Conservation (phyloP, 2,113 vertebrate species). For the Cnemophilus loriae region DNA sequence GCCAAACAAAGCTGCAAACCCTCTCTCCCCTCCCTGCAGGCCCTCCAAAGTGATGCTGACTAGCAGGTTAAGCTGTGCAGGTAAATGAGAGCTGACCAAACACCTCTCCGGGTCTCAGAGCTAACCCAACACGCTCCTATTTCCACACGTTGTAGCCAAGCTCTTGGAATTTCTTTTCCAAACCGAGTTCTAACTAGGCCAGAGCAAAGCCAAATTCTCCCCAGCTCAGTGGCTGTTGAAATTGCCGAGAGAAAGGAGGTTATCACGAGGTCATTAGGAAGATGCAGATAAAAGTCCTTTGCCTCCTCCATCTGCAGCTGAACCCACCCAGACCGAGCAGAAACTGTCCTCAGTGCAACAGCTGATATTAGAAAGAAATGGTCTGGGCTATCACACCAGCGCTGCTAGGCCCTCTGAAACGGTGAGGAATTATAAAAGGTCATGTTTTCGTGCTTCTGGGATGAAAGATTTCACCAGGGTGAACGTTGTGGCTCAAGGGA, state of each 20-base stretch:
- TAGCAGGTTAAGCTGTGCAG: background rate
- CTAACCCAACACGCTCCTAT: background rate
- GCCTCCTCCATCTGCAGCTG: background rate
- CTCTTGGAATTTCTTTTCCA: background rate
- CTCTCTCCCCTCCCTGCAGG: background rate
- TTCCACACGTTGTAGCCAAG: background rate
- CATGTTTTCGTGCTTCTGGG: background rate
- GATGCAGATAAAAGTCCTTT: background rate
- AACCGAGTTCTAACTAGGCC: background rate
- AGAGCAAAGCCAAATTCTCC: background rate
- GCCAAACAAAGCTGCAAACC: background rate
- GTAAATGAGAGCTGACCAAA: background rate
- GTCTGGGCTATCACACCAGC: background rate
- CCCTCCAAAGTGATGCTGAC: background rate
- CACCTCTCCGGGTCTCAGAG: background rate
- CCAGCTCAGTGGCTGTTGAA: background rate
- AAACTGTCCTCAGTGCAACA: background rate
- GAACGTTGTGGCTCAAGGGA: background rate
- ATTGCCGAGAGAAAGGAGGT: background rate
- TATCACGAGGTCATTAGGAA: background rate
- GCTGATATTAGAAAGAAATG: background rate
- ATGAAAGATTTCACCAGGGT: background rate
- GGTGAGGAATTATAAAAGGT: background rate
- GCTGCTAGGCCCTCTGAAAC: background rate
- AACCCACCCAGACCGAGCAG: background rate